Evolutionary conservation across 2,888 invertebrate species (phyloP).

Genomic region (Diadromus collaris): DNA sequence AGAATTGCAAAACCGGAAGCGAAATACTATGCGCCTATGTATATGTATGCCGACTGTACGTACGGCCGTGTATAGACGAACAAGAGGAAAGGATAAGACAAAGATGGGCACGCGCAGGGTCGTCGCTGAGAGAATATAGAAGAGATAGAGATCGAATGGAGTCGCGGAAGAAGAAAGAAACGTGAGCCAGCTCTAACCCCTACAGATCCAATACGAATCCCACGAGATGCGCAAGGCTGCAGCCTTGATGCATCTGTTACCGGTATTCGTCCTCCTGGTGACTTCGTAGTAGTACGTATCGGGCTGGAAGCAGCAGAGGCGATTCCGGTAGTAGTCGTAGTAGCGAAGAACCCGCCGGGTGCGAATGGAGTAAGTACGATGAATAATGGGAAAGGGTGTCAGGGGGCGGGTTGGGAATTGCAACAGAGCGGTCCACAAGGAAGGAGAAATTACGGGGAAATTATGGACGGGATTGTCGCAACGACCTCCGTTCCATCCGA

Average conservation of each 20-base stretch:
- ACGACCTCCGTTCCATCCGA: constrained; percentile 54
- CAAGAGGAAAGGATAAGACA: constrained; percentile 46
- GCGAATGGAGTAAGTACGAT: constrained; percentile 59
- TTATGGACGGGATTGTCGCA: constrained; percentile 60
- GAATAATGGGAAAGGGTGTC: constrained; percentile 51
- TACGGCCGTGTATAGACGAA: constrained; percentile 33
- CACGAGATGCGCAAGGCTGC: constrained; percentile 45
- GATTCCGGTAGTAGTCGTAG: constrained; percentile 17
- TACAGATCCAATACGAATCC: constrained; percentile 8
- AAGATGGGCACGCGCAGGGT: constrained; percentile 32
- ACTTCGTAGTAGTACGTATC: neutral
- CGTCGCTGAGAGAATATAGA: constrained; percentile 36
- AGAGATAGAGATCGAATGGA: constrained; percentile 49
- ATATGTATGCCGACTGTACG: constrained; percentile 47
- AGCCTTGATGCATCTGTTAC: constrained; percentile 22
- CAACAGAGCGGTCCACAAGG: constrained; percentile 30
- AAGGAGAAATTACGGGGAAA: constrained; percentile 61
- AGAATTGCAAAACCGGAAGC: constrained; percentile 57
- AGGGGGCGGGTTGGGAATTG: constrained; percentile 12
- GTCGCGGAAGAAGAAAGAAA: constrained; percentile 22
- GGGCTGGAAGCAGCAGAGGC: neutral
- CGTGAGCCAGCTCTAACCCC: neutral
- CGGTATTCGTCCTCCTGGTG: neutral
- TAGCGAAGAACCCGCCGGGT: constrained; percentile 44
- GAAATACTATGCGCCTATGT: constrained; percentile 17